Base-by-base conservation (phyloP, 2,113 vertebrate species). In the Corynorhinus townsendii region DNA sequence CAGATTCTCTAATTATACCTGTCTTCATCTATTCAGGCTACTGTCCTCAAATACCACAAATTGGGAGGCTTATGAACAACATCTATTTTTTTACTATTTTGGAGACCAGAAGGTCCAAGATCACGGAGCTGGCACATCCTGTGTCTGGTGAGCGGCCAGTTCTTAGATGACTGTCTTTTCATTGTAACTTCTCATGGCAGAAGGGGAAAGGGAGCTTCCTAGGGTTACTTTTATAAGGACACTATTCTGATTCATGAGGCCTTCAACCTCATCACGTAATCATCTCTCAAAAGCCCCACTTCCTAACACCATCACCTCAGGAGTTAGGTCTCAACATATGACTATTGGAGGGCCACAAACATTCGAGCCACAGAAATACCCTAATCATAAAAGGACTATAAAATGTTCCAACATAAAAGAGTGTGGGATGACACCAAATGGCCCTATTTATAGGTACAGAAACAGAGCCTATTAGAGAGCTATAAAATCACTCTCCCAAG, bases 381-480 rank as follows among this genome's bases (percentile, higher is more conserved):
- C 28, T 76, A 30, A 38, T 81, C 49, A 80, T 64, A 79, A 88
- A 91, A 79, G 15, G 20, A 72, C 45, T 81, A 4, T 45, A 85
- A 90, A 88, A 75, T 93, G 19, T 7, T 81, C 38, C 62, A 62
- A 88, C 72, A 43, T 92, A 81, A 90, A 96, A 94, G n/a, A 11
- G 17, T 82, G 35, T 88, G 33, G 85, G 52, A 85, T 82, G 68
- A 59, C 59, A 87, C 35, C 1, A 11, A 93, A 81, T 81, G 24
- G 20, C 56, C 87, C 59, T 89, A 82, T 92, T 66, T 80, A 62
- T 77, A 96, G 66, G 52, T 43, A 87, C 11, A 71, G 72, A 84
- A 69, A 28, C 17, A 54, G 30, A 62, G 7, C 38, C 66, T 72
- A 49, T 68, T 52, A 59, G 81, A 76, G 64, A 92, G 47, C 56